Percentiles rank a stretch among this genome's conserved stretches.
phyloP scores from a whole-genome alignment of 2,888 invertebrate species.

The Agrenia bidenticulata region DNA sequence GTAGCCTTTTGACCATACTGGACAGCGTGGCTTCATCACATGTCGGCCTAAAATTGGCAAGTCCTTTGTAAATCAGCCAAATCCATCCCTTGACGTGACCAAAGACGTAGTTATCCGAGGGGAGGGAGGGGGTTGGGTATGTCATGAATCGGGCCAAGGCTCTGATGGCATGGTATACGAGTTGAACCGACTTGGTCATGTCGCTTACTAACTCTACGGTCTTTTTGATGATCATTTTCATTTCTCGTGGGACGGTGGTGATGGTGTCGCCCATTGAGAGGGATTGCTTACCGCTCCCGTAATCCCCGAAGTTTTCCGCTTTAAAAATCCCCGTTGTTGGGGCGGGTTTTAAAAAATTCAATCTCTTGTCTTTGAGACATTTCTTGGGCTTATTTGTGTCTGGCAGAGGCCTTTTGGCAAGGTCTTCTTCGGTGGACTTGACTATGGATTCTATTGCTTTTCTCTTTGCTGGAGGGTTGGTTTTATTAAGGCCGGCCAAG shows the following conservation, averaged over 20 bases:
- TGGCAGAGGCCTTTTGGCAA: too few relatives aligned
- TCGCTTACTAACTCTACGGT: conserved; percentile 34
- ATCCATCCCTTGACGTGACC: conserved; percentile 39
- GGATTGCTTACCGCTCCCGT: not conserved
- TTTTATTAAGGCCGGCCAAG: conserved; percentile 33
- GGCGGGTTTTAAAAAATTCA: too few relatives aligned
- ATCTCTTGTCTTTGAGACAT: not conserved
- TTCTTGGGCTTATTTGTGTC: not conserved
- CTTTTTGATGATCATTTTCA: conserved; percentile 36
- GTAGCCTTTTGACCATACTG: conserved; percentile 10
- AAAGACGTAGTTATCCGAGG: conserved; percentile 38
- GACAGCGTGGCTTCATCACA: conserved; percentile 4
- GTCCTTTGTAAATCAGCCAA: conserved; percentile 40
- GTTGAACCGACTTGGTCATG: conserved; percentile 35
- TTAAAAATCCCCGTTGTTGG: not conserved
- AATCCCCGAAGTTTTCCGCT: not conserved
- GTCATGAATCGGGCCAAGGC: conserved; percentile 34
- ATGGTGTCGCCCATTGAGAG: not conserved
- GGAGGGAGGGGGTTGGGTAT: conserved; percentile 40
- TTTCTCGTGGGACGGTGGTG: conserved; percentile 2
- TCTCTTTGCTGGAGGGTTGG: conserved; percentile 27
- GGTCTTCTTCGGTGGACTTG: conserved; percentile 4
- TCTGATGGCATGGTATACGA: conserved; percentile 33
- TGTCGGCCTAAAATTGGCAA: conserved; percentile 25
- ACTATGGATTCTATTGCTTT: conserved; percentile 27